Percentiles rank a stretch among this genome's conserved stretches.
Evolutionary conservation across 2,113 vertebrate genomes (phyloP).

Genomic region (Oreochromis aureus): DNA sequence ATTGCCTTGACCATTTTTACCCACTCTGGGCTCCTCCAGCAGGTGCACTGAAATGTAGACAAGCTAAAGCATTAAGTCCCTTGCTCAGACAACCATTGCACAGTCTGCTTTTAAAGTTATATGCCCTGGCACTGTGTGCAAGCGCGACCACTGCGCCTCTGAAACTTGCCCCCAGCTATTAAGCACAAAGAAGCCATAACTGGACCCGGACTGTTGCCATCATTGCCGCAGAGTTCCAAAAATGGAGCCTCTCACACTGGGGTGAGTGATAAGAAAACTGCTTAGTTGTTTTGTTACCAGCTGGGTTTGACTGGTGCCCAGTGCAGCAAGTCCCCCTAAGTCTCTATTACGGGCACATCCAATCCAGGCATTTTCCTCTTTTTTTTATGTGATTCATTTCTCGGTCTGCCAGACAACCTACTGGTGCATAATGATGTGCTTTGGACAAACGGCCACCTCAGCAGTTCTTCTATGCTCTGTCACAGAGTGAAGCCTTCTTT

Average conservation of each 20-base stretch:
- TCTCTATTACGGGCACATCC: constrained; percentile 26
- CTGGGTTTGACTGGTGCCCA: constrained; percentile 31
- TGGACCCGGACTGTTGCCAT: constrained; percentile 19
- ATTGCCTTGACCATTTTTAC: neutral
- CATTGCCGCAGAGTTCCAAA: constrained; percentile 38
- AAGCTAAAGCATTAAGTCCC: constrained; percentile 22
- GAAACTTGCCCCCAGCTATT: constrained; percentile 28
- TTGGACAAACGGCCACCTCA: constrained; percentile 45
- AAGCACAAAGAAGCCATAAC: constrained; percentile 34
- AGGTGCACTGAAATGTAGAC: constrained; percentile 44
- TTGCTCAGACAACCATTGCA: constrained; percentile 16
- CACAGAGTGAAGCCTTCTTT: constrained; percentile 21
- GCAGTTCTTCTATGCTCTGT: constrained; percentile 31
- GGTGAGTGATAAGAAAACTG: constrained; percentile 37
- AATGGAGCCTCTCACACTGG: constrained; percentile 26
- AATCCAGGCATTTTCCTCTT: neutral
- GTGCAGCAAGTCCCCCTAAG: constrained; percentile 8
- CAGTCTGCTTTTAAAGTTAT: constrained; percentile 4
- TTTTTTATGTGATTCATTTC: constrained; percentile 9
- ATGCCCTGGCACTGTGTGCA: neutral
- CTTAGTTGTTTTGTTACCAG: constrained; percentile 46
- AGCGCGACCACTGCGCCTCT: neutral
- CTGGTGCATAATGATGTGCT: constrained; percentile 37
- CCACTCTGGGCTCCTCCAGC: neutral
- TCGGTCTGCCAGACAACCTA: constrained; percentile 19